Conservation (phyloP, 1,140 invertebrate species). For the Olivierus martensii region DNA sequence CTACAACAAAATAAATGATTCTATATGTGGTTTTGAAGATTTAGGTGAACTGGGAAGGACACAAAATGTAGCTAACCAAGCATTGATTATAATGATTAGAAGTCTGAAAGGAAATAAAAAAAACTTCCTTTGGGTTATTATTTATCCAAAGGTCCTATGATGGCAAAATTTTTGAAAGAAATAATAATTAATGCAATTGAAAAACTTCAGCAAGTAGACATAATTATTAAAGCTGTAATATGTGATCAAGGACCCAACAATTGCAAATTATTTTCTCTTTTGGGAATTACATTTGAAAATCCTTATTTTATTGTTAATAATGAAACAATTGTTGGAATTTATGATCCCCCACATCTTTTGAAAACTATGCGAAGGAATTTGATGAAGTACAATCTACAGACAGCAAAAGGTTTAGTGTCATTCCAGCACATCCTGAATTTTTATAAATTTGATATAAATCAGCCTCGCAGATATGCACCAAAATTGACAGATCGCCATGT, state of each 20-base stretch:
- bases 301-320: no score
- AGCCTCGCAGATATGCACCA: no score
- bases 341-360: no score
- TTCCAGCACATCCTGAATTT: no score
- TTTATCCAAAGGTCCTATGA: slow-evolving; percentile 12
- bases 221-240: slow-evolving; percentile 8
- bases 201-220: not conserved
- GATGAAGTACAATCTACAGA: no score
- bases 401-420: no score
- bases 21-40: slow-evolving; percentile 22
- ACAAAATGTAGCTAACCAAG: slow-evolving; percentile 23
- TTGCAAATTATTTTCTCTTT: not conserved
- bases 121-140: slow-evolving; percentile 25
- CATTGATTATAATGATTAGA: slow-evolving; percentile 25
- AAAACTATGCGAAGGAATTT: no score
- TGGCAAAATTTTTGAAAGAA: not conserved
- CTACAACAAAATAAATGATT: slow-evolving; percentile 21
- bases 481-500: no score
- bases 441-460: no score
- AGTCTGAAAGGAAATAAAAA: slow-evolving; percentile 21
- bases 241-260: slow-evolving; percentile 2
- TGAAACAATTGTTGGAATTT: no score
- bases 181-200: not conserved
- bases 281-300: no score
- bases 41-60: slow-evolving; percentile 15